Conservation (phyloP, 2,888 invertebrate species). For the Molorchus minor region DNA sequence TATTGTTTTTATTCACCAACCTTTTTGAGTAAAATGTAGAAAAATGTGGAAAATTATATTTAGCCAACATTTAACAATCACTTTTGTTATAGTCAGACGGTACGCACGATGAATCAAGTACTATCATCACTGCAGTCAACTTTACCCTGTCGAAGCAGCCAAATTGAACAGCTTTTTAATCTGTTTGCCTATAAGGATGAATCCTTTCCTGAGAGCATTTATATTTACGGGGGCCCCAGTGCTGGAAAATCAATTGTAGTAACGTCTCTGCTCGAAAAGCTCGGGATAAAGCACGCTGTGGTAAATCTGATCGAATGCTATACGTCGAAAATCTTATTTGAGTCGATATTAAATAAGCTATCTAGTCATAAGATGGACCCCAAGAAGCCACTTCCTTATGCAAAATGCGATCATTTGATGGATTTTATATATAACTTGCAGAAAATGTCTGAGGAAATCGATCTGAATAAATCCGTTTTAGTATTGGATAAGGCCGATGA, state of each 20-base stretch:
- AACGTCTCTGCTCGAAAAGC: slow-evolving; percentile 67
- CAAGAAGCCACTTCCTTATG: slow-evolving; percentile 57
- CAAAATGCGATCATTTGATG: slow-evolving; percentile 75
- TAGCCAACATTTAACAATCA: background rate
- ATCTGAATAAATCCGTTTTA: slow-evolving; percentile 69
- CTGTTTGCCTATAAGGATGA: slow-evolving; percentile 67
- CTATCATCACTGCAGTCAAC: slow-evolving; percentile 38
- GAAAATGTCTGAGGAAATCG: slow-evolving; percentile 43
- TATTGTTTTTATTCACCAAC: background rate
- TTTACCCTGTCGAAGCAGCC: slow-evolving; percentile 55
- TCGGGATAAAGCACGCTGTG: slow-evolving; percentile 69
- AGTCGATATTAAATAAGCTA: slow-evolving; percentile 75
- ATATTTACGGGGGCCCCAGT: slow-evolving; percentile 83
- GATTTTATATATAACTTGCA: slow-evolving; percentile 67
- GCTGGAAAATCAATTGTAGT: slow-evolving; percentile 84
- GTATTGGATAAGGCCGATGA: slow-evolving; percentile 85
- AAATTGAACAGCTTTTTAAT: slow-evolving; percentile 57
- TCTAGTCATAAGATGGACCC: slow-evolving; percentile 60
- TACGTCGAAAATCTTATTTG: slow-evolving; percentile 77
- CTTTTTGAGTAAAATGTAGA: background rate
- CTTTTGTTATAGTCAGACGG: slow-evolving; percentile 3
- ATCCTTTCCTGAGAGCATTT: slow-evolving; percentile 74
- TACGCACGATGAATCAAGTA: slow-evolving; percentile 33
- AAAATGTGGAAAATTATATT: background rate
- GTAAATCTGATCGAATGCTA: slow-evolving; percentile 88